Percentiles rank a stretch among this genome's conserved stretches.
Evolutionary conservation across 2,888 invertebrate species (phyloP).

Genomic region (Aspidapion aeneum): DNA sequence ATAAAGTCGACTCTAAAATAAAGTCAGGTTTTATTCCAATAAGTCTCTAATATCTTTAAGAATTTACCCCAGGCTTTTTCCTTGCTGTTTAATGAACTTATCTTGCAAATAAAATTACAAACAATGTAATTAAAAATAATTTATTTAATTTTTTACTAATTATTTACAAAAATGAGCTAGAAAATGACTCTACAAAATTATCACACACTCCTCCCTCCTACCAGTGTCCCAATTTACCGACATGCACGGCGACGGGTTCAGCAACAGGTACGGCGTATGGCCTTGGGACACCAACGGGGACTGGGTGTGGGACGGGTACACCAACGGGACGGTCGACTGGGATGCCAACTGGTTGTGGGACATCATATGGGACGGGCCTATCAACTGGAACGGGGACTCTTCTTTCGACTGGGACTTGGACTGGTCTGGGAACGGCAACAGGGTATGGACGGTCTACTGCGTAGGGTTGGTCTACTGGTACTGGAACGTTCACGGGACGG

Average conservation of each 20-base stretch:
- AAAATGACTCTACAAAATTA: background rate
- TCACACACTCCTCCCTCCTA: background rate
- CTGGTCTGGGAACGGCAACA: constrained; percentile 42
- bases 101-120: no score
- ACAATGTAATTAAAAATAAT: background rate
- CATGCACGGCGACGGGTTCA: constrained; percentile 23
- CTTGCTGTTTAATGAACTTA: no score
- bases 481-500: constrained; percentile 46
- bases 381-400: constrained; percentile 51
- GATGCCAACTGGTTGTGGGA: constrained; percentile 39
- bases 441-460: constrained; percentile 47
- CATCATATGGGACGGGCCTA: constrained; percentile 37
- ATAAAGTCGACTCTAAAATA: no score
- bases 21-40: no score
- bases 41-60: no score
- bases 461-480: constrained; percentile 44
- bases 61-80: no score
- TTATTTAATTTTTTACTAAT: background rate
- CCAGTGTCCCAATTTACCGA: constrained; percentile 12
- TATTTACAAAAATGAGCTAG: constrained; percentile 3
- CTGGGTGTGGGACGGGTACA: constrained; percentile 37
- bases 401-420: constrained; percentile 43
- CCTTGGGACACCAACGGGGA: constrained; percentile 29
- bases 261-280: constrained; percentile 28
- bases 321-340: constrained; percentile 34